Evolutionary conservation across 2,888 invertebrate species (phyloP).

Genomic region (Acanthococcus lagerstroemiae): DNA sequence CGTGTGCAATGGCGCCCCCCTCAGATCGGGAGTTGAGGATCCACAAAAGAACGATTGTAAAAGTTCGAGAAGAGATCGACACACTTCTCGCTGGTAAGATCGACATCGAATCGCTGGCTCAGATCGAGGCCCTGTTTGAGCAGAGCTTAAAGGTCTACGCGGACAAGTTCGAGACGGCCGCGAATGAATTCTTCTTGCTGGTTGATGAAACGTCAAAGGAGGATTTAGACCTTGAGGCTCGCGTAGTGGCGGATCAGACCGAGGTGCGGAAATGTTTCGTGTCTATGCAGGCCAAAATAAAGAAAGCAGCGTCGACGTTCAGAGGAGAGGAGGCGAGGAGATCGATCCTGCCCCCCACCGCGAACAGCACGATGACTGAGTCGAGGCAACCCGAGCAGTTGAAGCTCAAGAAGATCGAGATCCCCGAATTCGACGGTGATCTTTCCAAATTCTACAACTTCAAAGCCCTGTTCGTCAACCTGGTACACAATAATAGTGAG

Average conservation of each 20-base stretch:
- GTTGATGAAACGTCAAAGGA: neutral
- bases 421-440: constrained; percentile 15
- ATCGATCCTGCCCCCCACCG: neutral
- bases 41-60: neutral
- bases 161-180: neutral
- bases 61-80: neutral
- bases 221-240: neutral
- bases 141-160: neutral
- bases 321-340: neutral
- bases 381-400: neutral
- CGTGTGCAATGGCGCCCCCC: neutral
- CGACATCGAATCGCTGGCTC: neutral
- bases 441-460: neutral
- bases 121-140: neutral
- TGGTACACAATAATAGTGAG: neutral
- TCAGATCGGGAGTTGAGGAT: neutral
- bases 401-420: constrained; percentile 1
- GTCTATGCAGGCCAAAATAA: neutral
- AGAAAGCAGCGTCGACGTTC: neutral
- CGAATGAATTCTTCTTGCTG: neutral
- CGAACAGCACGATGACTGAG: neutral
- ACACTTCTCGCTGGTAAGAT: neutral
- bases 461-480: neutral
- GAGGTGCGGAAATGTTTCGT: neutral
- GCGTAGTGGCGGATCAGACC: neutral